phyloP scores from a whole-genome alignment of 2,888 invertebrate species.

The Nomada goodeniana region DNA sequence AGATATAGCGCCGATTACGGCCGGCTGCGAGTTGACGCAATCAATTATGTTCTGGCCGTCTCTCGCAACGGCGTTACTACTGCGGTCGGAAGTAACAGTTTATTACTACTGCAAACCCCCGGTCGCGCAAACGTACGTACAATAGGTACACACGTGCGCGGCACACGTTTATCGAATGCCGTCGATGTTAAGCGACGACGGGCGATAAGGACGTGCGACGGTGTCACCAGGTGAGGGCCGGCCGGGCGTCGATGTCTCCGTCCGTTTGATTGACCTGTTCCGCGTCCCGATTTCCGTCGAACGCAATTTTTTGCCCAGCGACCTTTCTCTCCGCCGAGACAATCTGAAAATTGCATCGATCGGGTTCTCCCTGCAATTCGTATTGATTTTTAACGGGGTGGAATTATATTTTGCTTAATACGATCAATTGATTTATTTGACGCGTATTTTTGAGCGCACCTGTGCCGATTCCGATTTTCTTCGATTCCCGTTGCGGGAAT shows the following conservation, averaged over 20 bases:
- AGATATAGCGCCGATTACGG: slow-evolving; percentile 53
- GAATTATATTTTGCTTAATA: too few relatives aligned
- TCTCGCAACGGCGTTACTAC: slow-evolving; percentile 61
- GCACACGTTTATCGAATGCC: slow-evolving; percentile 11
- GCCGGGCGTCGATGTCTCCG: slow-evolving; percentile 74
- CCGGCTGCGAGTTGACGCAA: slow-evolving; percentile 49
- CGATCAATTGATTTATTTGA: too few relatives aligned
- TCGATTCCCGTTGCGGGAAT: too few relatives aligned
- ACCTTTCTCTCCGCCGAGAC: too few relatives aligned
- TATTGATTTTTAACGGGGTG: too few relatives aligned
- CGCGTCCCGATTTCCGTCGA: too few relatives aligned
- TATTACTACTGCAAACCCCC: slow-evolving; percentile 68
- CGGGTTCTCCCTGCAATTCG: too few relatives aligned
- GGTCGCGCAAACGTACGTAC: slow-evolving; percentile 29
- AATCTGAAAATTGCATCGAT: too few relatives aligned
- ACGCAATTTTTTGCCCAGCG: background rate
- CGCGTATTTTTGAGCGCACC: too few relatives aligned
- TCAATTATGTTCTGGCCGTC: slow-evolving; percentile 62
- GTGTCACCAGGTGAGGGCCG: slow-evolving; percentile 25
- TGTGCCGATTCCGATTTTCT: too few relatives aligned
- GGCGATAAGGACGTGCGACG: too few relatives aligned
- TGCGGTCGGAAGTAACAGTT: slow-evolving; percentile 70
- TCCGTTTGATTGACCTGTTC: slow-evolving; percentile 6
- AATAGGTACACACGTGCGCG: slow-evolving; percentile 8
- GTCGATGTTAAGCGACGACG: background rate